Base-by-base conservation (phyloP, 2,888 invertebrate species). In the Dryocosmus kuriphilus region DNA sequence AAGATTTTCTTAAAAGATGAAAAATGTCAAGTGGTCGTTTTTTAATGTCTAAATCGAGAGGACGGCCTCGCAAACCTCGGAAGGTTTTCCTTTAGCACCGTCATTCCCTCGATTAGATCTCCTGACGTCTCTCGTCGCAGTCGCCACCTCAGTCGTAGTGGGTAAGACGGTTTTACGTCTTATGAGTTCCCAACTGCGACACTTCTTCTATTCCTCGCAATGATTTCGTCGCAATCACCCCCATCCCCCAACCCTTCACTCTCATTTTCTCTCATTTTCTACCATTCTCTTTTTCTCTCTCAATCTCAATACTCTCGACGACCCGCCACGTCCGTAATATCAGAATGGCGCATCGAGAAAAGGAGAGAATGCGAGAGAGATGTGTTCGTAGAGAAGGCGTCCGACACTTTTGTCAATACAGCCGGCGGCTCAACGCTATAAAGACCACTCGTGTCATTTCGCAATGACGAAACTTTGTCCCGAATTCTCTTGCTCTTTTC, bases 381-480 rank as follows among this genome's bases (percentile, higher is more conserved):
- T 81, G 81, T 27, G 75, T 24, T 41, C 41, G 77, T 60, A 77
- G 73, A 77, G 67, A 60, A 74, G 85, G 81, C 89, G 88, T 89
- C 89, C 92, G 92, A 92, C 92, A 92, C 92, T 93, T 93, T 93
- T 93, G 92, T 93, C 93, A 93, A 93, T 93, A 93, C 92, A 86
- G 85, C 85, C 87, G 87, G 86, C 85, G 86, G 80, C 80, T 85
- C 84, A 84, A 86, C 88, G 91, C 92, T 92, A 93, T 93, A 93
- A 93, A 93, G 92, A 92, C 92, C 93, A 93, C 93, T 93, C 92
- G 93, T 92, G 93, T 93, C 93, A 93, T 92, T 90, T 92, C 91
- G 92, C 92, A 93, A 93, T 93, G 92, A 93, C 92, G 92, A 92
- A 93, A 93, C 92, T 93, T 92, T 92, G 90, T 91, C 91, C 91